Evolutionary conservation across 1,140 invertebrate genomes (phyloP).

Genomic region (Euglossa dilemma): DNA sequence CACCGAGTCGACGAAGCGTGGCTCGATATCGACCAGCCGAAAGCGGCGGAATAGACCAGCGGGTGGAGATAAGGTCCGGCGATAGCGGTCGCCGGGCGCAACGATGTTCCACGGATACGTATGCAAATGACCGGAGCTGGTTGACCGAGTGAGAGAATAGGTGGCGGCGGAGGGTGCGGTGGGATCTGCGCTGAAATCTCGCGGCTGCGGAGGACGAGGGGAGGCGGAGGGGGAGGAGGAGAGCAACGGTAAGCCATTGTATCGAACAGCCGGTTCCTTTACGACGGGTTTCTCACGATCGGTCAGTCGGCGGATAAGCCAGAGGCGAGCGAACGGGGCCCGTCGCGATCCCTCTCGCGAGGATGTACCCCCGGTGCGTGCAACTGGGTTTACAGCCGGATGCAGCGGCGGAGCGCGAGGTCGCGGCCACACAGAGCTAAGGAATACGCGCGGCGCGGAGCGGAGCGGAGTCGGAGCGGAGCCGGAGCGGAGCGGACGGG

Average conservation of each 20-base stretch:
- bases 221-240: constrained; percentile 1
- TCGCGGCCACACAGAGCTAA: constrained; percentile 18
- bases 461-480: constrained; percentile 23
- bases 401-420: constrained; percentile 42
- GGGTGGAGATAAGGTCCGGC: not conserved
- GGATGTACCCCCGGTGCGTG: constrained; percentile 48
- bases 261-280: constrained; percentile 51
- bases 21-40: not conserved
- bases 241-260: constrained; percentile 56
- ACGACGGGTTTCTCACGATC: constrained; percentile 55
- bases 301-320: constrained; percentile 38
- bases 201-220: not conserved
- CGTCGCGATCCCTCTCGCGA: not conserved
- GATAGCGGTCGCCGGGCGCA: constrained; percentile 11
- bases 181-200: constrained; percentile 24
- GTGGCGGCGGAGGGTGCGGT: not conserved
- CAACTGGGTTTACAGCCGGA: constrained; percentile 69
- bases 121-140: constrained; percentile 10
- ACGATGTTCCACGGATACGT: not conserved
- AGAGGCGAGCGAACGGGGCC: constrained; percentile 24
- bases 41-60: not conserved
- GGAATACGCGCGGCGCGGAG: constrained; percentile 18
- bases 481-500: constrained; percentile 39
- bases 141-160: constrained; percentile 5
- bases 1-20: not conserved